A percentile compares a stretch with the other conserved stretches of the same genome.
phyloP scores from a whole-genome alignment of 2,113 vertebrate genomes.

The Larimichthys crocea region DNA sequence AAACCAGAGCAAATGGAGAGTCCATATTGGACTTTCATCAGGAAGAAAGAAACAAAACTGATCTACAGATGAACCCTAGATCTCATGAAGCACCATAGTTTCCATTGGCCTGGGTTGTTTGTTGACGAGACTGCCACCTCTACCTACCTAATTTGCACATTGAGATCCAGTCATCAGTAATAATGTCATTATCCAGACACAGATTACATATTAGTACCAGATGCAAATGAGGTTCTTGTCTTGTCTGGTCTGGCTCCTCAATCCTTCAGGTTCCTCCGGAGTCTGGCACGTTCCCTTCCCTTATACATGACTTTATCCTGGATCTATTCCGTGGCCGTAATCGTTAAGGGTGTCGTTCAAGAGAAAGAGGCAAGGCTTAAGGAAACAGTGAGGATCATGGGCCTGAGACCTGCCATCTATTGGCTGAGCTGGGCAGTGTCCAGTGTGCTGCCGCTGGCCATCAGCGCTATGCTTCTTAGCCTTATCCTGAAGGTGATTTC shows the following conservation, averaged over 20 bases:
- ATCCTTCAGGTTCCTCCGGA: conserved; percentile 89
- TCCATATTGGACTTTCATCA: too few relatives aligned
- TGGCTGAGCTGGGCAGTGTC: conserved; percentile 98
- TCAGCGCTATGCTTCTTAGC: conserved; percentile 90
- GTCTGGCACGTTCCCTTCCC: conserved; percentile 90
- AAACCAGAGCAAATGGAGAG: not conserved
- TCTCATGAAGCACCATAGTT: not conserved
- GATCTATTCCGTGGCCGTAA: conserved; percentile 97
- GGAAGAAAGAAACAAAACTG: too few relatives aligned
- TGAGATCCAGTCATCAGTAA: too few relatives aligned
- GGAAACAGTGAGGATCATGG: conserved; percentile 96
- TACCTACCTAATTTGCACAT: not conserved
- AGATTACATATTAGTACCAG: not conserved
- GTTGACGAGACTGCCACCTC: not conserved
- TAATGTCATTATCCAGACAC: not conserved
- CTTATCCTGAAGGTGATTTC: conserved; percentile 93
- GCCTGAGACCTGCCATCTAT: conserved; percentile 89
- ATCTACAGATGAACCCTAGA: not conserved
- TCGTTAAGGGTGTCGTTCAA: conserved; percentile 92
- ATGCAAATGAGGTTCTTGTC: conserved; percentile 21
- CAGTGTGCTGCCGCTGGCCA: conserved; percentile 87
- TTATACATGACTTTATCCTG: conserved; percentile 96
- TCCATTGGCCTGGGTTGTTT: not conserved
- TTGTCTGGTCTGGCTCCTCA: conserved; percentile 36
- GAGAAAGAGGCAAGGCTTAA: conserved; percentile 97